A percentile compares a stretch with the other conserved stretches of the same genome.
phyloP scores from a whole-genome alignment of 2,888 invertebrate genomes.

The Physocephala rufipes region DNA sequence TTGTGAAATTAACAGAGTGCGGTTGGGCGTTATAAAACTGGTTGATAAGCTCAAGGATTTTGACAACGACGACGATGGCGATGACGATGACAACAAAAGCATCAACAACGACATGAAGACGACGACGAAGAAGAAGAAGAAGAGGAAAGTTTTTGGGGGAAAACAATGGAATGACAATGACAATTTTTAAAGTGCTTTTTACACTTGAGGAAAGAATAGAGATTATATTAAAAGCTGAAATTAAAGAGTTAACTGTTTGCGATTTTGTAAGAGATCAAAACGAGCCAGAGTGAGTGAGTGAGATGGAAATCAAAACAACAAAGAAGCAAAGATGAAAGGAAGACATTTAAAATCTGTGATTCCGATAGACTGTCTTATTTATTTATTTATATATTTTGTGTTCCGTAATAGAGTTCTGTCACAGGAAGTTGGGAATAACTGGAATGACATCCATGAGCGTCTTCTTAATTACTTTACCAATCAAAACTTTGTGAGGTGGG shows the following conservation, averaged over 20 bases:
- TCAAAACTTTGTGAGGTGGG: too few relatives aligned
- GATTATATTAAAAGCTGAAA: slow-evolving; percentile 42
- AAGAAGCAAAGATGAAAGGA: neutral
- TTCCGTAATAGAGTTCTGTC: neutral
- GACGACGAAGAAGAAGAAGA: neutral
- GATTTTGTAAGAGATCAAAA: neutral
- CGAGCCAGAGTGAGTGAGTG: neutral
- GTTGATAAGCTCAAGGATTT: slow-evolving; percentile 20
- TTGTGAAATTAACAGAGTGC: neutral
- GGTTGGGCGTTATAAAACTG: neutral
- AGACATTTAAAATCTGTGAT: neutral
- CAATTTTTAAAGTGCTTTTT: slow-evolving; percentile 37
- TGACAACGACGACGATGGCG: slow-evolving; percentile 10
- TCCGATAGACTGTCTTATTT: too few relatives aligned
- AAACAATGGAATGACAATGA: slow-evolving; percentile 23
- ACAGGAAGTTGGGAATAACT: neutral
- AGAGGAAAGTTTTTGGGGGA: too few relatives aligned
- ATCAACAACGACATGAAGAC: neutral
- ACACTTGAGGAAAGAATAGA: slow-evolving; percentile 35
- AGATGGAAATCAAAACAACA: neutral
- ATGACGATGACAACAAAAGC: neutral
- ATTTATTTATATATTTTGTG: too few relatives aligned
- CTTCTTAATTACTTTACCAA: too few relatives aligned
- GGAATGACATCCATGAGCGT: too few relatives aligned
- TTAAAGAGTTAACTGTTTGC: slow-evolving; percentile 43